These are phyloP conservation scores for Matsumyia berberina DNA, from an alignment of 2,888 invertebrate species.

Conservation along the genomic window DNA sequence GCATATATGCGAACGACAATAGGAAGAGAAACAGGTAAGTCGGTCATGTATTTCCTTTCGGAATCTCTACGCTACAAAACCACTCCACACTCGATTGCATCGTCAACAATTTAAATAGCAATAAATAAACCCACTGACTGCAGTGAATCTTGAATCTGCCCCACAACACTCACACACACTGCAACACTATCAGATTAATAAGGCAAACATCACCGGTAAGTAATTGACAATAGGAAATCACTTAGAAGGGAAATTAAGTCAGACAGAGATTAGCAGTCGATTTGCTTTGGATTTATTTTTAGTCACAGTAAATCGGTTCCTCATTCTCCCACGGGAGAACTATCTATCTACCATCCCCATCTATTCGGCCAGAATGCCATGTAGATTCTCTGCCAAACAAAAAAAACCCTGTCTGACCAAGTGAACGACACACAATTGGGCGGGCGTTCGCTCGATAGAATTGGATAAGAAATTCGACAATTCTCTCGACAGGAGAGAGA, in stretches of 20 bases:
- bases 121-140: conserved; percentile 9
- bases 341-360: conserved; percentile 1
- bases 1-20: background rate
- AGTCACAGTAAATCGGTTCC: conserved; percentile 56
- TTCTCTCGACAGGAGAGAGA: conserved; percentile 2
- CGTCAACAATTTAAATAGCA: conserved; percentile 16
- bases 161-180: conserved; percentile 1
- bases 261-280: conserved; percentile 65
- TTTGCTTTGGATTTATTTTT: conserved; percentile 70
- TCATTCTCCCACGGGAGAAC: conserved; percentile 55
- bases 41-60: conserved; percentile 12
- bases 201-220: conserved; percentile 51
- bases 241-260: conserved; percentile 57
- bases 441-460: conserved; percentile 33
- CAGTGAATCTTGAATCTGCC: too few species aligned
- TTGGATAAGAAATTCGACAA: conserved; percentile 54
- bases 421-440: conserved; percentile 52
- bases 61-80: background rate
- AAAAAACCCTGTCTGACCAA: conserved; percentile 52
- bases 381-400: conserved; percentile 42
- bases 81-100: background rate
- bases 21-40: conserved; percentile 18
- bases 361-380: background rate
- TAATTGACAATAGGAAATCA: conserved; percentile 67
- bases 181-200: conserved; percentile 37